These are phyloP conservation scores for Agrochola litura DNA, from an alignment of 2,888 invertebrate species.

Conservation along the genomic window DNA sequence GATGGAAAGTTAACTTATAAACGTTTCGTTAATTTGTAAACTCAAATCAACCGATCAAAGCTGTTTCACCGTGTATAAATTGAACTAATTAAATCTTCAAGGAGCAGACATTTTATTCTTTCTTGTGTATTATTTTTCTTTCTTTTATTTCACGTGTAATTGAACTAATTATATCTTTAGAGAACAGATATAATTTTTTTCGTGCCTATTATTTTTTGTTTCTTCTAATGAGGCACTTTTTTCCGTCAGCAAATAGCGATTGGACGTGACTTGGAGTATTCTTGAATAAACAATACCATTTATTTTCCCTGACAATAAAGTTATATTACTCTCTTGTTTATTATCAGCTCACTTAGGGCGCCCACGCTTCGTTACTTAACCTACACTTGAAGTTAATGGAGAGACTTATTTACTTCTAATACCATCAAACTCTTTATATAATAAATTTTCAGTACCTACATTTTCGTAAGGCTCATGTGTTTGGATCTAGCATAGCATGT, in stretches of 20 bases:
- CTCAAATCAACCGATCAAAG: neutral
- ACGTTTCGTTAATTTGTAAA: conserved; percentile 5
- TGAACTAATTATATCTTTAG: conserved; percentile 16
- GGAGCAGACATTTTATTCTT: neutral
- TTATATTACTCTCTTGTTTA: conserved; percentile 11
- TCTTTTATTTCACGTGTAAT: neutral
- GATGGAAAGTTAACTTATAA: no score
- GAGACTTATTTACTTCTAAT: conserved; percentile 1
- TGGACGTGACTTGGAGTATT: no score
- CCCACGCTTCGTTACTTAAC: conserved; percentile 12
- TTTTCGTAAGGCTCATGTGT: no score
- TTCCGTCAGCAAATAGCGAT: neutral
- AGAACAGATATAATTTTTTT: neutral
- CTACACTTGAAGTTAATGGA: conserved; percentile 16
- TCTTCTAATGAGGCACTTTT: neutral
- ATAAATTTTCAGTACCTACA: neutral
- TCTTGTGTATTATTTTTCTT: neutral
- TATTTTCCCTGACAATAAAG: neutral
- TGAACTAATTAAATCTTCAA: conserved; percentile 15
- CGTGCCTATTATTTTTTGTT: neutral
- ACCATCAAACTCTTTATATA: no score
- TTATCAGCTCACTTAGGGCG: neutral
- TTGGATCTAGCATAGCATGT: no score
- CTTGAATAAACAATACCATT: conserved; percentile 5
- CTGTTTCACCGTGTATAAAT: neutral